These are phyloP conservation scores for Myxocyprinus asiaticus DNA, from an alignment of 2,113 vertebrate species.

Conservation along the genomic window DNA sequence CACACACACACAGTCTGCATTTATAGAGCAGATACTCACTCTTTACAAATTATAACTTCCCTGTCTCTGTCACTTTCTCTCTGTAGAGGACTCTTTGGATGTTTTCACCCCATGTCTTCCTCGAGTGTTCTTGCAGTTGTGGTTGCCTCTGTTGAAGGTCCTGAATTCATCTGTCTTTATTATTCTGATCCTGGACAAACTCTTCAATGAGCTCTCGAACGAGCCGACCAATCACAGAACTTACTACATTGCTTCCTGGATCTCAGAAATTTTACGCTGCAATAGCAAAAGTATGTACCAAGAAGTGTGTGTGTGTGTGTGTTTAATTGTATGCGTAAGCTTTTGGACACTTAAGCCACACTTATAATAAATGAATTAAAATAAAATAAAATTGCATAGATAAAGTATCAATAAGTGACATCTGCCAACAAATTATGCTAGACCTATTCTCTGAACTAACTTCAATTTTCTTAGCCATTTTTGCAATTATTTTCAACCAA, in stretches of 20 bases:
- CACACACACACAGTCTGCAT: background rate
- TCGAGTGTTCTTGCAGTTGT: slow-evolving; percentile 81
- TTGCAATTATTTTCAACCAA: too few relatives aligned
- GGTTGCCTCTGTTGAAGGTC: slow-evolving; percentile 86
- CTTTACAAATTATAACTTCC: background rate
- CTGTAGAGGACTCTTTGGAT: slow-evolving; percentile 27
- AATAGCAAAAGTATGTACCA: slow-evolving; percentile 69
- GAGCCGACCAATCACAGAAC: slow-evolving; percentile 68
- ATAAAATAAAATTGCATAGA: too few relatives aligned
- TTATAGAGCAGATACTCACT: background rate
- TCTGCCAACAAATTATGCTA: too few relatives aligned
- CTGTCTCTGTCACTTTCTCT: background rate
- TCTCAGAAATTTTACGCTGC: slow-evolving; percentile 82
- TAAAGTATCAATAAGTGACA: too few relatives aligned
- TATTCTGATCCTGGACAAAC: slow-evolving; percentile 84
- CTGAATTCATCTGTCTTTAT: slow-evolving; percentile 82
- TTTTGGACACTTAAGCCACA: too few relatives aligned
- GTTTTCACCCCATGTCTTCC: slow-evolving; percentile 69
- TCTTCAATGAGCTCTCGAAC: slow-evolving; percentile 77
- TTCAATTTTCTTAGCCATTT: too few relatives aligned
- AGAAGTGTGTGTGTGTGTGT: too few relatives aligned
- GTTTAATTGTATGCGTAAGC: too few relatives aligned
- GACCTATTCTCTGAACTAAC: too few relatives aligned
- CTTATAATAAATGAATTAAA: too few relatives aligned
- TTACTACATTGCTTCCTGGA: slow-evolving; percentile 88